Base-by-base conservation (phyloP, 2,113 vertebrate genomes). In the Lepisosteus oculatus region DNA sequence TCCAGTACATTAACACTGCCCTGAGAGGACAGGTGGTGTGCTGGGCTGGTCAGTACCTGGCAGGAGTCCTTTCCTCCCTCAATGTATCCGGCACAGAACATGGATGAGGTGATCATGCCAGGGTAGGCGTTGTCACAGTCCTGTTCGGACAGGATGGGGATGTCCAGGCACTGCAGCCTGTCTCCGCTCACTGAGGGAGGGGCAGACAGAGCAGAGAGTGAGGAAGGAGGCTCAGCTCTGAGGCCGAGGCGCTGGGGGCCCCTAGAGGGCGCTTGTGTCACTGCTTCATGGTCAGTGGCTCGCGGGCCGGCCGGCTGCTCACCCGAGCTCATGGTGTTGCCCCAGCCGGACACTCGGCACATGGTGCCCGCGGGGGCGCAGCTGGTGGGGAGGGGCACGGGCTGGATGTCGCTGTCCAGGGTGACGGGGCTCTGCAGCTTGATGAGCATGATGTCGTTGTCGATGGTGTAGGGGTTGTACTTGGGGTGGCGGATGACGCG, bases 11-110 rank as follows among this genome's bases (percentile, higher is more conserved):
- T 51, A 9, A 5, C 9, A 51, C 5, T 2, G 47, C 47, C 2
- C 5, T 7, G 5, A 65, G 55, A 15, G 15, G 47, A 14, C 17
- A 2, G 6, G 8, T 3, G 7, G 55, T 6, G 4, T 65, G 56
- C 7, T 29, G 29, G 29, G 29, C 29, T 29, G 29, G 29, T 29
- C 29, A 69, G 43, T 80, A 90, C 94, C 93, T 95, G 92, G 70
- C 93, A 95, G 61, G 93, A 91, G 82, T 95, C 93, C 74, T 93
- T 94, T 62, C 93, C 94, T 5, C 94, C 94, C 75, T 94, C 92
- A 51, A 86, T 56, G 44, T 87, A 92, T 55, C 94, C 94, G 3
- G 92, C 91, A 4, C 93, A 95, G 81, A 95, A 88, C 94, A 95
- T 95, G 85, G 87, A 76, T 0, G 76, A 0, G 0, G 91, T 91